Evolutionary conservation across 1,140 invertebrate species (phyloP).

Genomic region (Achroia grisella): DNA sequence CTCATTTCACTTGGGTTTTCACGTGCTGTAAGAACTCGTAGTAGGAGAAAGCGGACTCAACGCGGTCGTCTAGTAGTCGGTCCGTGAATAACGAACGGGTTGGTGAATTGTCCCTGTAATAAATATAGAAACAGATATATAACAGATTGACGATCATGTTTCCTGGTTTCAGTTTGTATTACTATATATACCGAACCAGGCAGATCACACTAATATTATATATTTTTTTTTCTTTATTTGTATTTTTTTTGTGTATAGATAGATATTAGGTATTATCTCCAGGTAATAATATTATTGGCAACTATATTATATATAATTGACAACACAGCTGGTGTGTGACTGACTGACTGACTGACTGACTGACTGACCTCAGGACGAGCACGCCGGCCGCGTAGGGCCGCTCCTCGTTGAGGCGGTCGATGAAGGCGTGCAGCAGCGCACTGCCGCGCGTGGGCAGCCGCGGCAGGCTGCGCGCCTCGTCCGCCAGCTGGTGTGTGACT

Average conservation of each 20-base stretch:
- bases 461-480: constrained; percentile 84
- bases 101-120: constrained; percentile 90
- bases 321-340: too few relatives aligned
- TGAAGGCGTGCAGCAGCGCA: constrained; percentile 85
- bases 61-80: constrained; percentile 93
- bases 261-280: too few relatives aligned
- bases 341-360: too few relatives aligned
- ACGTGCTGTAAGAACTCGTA: constrained; percentile 99
- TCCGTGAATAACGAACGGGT: constrained; percentile 88
- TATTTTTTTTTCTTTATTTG: too few relatives aligned
- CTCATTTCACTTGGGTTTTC: constrained; percentile 90
- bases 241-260: too few relatives aligned
- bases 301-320: too few relatives aligned
- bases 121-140: too few relatives aligned
- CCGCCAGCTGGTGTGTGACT: constrained; percentile 74
- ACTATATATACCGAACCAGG: too few relatives aligned
- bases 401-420: constrained; percentile 88
- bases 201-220: too few relatives aligned
- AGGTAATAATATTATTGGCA: too few relatives aligned
- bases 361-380: constrained; percentile 88
- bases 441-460: constrained; percentile 87
- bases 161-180: too few relatives aligned
- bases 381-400: constrained; percentile 87
- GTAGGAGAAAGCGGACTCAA: constrained; percentile 95
- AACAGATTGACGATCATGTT: too few relatives aligned